These are phyloP conservation scores for Elephas maximus DNA, from an alignment of 2,113 vertebrate species.

Conservation along the genomic window DNA sequence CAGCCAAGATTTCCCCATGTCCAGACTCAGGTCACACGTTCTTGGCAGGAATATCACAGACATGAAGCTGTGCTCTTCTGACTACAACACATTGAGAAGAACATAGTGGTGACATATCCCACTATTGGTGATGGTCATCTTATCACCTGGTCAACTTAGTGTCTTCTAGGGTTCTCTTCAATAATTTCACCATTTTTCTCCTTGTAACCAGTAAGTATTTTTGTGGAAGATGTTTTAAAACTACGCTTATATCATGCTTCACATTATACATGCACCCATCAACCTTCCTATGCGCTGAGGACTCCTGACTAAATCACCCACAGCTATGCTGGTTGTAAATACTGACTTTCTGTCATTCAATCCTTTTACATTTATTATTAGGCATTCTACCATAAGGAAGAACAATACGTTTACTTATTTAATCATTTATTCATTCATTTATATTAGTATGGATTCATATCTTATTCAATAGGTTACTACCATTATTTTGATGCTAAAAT, in stretches of 20 bases:
- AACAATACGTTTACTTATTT: not conserved
- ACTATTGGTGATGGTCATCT: not conserved
- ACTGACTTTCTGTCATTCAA: not conserved
- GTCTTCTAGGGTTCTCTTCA: not conserved
- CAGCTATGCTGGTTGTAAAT: not conserved
- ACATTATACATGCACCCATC: not conserved
- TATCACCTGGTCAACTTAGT: too few relatives aligned
- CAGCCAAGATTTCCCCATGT: rapidly evolving
- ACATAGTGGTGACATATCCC: rapidly evolving
- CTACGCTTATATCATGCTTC: not conserved
- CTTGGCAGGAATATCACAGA: not conserved
- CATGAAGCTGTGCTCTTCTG: not conserved
- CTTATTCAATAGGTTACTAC: not conserved
- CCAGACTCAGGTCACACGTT: not conserved
- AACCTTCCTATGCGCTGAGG: not conserved
- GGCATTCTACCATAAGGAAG: not conserved
- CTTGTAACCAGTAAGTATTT: not conserved
- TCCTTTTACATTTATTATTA: not conserved
- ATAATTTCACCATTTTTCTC: not conserved
- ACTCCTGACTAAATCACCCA: not conserved
- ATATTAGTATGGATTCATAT: not conserved
- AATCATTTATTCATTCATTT: not conserved
- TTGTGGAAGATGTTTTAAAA: not conserved
- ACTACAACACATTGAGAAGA: rapidly evolving
- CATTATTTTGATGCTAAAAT: not conserved